Conservation (phyloP, 2,797 vertebrate species). For the Orestias chungarensis region DNA sequence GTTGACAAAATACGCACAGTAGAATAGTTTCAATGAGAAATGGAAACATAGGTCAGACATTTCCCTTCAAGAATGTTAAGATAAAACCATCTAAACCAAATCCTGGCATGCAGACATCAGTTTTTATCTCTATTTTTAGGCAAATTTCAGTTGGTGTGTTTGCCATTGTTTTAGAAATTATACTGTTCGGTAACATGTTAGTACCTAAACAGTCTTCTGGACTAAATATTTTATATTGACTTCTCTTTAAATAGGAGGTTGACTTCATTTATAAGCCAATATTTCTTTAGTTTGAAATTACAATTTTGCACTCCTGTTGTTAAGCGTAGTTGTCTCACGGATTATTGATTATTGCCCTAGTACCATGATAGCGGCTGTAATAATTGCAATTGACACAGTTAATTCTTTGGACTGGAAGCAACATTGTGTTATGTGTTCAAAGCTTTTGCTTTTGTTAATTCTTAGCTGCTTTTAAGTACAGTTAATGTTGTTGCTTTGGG, state of each 20-base stretch:
- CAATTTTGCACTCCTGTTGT: neutral
- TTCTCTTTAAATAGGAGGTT: neutral
- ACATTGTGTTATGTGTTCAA: neutral
- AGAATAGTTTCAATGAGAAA: neutral
- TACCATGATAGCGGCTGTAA: neutral
- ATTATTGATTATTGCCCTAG: neutral
- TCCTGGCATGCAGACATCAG: neutral
- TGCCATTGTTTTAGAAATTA: neutral
- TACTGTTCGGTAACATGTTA: neutral
- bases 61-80: neutral
- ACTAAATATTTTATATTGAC: neutral
- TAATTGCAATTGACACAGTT: neutral
- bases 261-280: neutral
- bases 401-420: neutral
- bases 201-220: neutral
- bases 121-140: neutral
- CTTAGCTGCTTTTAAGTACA: neutral
- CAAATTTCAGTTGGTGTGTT: neutral
- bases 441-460: neutral
- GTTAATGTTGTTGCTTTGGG: neutral
- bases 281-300: neutral
- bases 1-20: neutral
- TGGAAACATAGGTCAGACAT: neutral
- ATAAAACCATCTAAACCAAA: neutral
- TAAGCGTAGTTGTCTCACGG: neutral